Evolutionary conservation across 2,888 invertebrate genomes (phyloP).

Genomic region (Ornithoptera priamus): DNA sequence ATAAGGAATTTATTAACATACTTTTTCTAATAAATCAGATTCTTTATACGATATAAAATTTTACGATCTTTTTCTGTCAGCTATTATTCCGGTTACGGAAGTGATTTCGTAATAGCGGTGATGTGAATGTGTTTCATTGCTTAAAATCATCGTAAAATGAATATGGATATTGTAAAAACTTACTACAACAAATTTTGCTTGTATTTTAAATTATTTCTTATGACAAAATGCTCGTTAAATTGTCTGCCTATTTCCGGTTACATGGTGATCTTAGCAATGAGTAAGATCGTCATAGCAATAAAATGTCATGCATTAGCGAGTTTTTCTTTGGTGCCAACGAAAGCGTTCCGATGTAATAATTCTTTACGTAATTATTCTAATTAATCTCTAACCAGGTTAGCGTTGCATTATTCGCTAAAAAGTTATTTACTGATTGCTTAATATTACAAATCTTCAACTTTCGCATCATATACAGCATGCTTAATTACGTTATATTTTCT

Average conservation of each 20-base stretch:
- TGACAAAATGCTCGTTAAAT: neutral
- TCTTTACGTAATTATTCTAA: slow-evolving; percentile 24
- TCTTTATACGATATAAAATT: no score
- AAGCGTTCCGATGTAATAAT: slow-evolving; percentile 16
- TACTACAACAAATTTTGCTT: no score
- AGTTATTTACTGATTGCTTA: slow-evolving; percentile 4
- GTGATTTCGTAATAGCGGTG: neutral
- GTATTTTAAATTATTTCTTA: no score
- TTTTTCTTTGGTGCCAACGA: slow-evolving; percentile 7
- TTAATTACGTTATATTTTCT: neutral
- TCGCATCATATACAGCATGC: neutral
- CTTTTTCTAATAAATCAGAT: no score
- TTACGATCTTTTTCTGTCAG: neutral
- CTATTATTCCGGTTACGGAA: neutral
- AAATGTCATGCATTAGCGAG: slow-evolving; percentile 37
- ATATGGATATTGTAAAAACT: no score
- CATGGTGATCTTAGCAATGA: slow-evolving; percentile 11
- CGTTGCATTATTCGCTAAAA: slow-evolving; percentile 11
- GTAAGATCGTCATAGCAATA: slow-evolving; percentile 27
- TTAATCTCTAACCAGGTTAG: slow-evolving; percentile 11
- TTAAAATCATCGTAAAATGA: no score
- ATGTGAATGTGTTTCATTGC: neutral
- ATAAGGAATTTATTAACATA: no score
- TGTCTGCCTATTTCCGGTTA: neutral
- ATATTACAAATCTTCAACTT: slow-evolving; percentile 2